Evolutionary conservation across 2,113 vertebrate species (phyloP).

Genomic region (Cynopterus brachyotis): DNA sequence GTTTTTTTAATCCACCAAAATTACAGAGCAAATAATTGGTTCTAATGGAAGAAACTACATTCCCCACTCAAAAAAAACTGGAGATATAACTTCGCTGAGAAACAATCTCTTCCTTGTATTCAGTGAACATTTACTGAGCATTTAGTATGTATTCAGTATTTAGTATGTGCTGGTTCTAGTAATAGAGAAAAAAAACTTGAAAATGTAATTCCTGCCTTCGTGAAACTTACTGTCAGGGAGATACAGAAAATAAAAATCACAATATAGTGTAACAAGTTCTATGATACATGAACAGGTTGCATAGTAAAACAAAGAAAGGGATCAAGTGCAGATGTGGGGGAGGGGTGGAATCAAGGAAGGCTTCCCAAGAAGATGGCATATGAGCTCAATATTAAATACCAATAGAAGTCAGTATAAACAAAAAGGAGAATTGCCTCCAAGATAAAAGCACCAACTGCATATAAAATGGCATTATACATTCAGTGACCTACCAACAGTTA

Average conservation of each 20-base stretch:
- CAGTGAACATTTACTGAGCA: neutral
- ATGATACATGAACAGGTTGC: neutral
- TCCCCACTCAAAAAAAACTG: neutral
- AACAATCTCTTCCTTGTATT: neutral
- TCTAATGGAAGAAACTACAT: neutral
- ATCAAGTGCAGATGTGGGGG: neutral
- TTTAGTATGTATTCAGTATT: neutral
- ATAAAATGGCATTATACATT: neutral
- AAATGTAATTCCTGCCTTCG: neutral
- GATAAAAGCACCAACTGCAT: neutral
- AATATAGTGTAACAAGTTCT: neutral
- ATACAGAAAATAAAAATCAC: neutral
- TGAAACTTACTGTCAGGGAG: neutral
- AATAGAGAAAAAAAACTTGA: slow-evolving; percentile 5
- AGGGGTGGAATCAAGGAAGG: neutral
- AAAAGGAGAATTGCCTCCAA: neutral
- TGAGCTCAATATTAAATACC: neutral
- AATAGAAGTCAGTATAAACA: neutral
- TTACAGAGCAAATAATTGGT: slow-evolving; percentile 17
- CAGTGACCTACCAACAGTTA: neutral
- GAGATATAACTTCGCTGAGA: neutral
- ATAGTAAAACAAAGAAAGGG: neutral
- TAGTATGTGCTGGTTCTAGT: neutral
- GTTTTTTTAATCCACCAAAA: neutral
- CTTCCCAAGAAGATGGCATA: neutral